phyloP scores from a whole-genome alignment of 2,113 vertebrate genomes.

The Oenanthe melanoleuca region DNA sequence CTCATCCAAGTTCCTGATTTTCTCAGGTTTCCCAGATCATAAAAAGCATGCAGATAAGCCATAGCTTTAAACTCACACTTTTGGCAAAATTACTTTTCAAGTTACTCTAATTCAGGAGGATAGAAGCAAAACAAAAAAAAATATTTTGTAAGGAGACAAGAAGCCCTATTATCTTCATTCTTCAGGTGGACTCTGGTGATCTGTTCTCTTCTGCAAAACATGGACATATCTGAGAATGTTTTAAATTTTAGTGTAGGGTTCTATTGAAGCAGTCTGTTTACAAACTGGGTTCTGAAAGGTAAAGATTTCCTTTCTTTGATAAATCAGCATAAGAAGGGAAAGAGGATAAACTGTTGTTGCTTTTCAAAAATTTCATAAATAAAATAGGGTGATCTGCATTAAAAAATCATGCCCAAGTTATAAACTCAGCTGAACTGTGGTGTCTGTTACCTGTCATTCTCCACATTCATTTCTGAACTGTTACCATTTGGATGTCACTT shows the following conservation, averaged over 20 bases:
- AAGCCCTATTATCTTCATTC: neutral
- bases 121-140: neutral
- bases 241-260: neutral
- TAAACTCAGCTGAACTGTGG: neutral
- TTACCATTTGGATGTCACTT: neutral
- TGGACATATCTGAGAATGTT: neutral
- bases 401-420: neutral
- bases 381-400: neutral
- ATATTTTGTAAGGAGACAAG: neutral
- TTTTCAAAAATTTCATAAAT: neutral
- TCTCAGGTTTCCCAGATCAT: neutral
- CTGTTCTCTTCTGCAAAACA: neutral
- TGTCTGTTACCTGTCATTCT: neutral
- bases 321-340: neutral
- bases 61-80: neutral
- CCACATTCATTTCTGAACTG: neutral
- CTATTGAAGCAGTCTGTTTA: neutral
- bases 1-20: neutral
- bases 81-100: neutral
- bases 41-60: neutral
- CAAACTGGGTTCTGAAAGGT: neutral
- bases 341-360: neutral
- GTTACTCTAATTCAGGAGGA: neutral
- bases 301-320: neutral
- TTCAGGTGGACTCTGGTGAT: neutral